Evolutionary conservation across 2,113 vertebrate genomes (phyloP), one percentile per base, ranked within the genome.

Genomic region (Noctilio leporinus): DNA sequence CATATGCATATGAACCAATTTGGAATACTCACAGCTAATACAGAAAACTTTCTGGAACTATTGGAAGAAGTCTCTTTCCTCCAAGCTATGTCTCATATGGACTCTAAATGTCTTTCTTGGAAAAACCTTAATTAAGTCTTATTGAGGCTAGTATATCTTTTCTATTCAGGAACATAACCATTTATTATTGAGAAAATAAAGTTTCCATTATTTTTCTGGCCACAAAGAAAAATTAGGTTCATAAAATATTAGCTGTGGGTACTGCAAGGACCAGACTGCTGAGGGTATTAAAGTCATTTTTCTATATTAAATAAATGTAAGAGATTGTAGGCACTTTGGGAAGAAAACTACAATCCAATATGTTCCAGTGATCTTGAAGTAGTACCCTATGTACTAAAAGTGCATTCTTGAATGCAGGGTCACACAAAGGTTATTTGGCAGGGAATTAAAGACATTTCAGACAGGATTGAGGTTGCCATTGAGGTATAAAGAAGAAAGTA

Each of bases 261-360:
- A 59, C 73, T 96, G 45, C n/a, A 82, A 72, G 75, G 85, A 96
- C 73, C 38, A 89, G 89, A 40, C 75, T 95, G 35, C 49, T 86
- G 85, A 78, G 35, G 67, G 96, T 97, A 97, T 97, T 97, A 95
- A 95, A 95, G 84, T 81, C 88, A 97, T 96, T 96, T 97, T 97
- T 97, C 96, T 95, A 19, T 77, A 90, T 96, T 94, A 95, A 96
- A 77, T 90, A 53, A 91, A 95, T 72, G 51, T 67, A 86, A 87
- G 75, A 96, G 90, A 88, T 40, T 59, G n/a, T 45, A 92, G 91
- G 51, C 45, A 86, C 73, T 89, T 92, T 78, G 40, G 73, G 75
- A 93, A 64, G 87, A 91, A 96, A 96, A 96, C 49, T 67, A 53
- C 7, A 93, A 92, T 62, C 40, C 76, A 86, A 26, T 80, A 40